phyloP scores from a whole-genome alignment of 2,113 vertebrate species.

The Aphelocoma coerulescens region DNA sequence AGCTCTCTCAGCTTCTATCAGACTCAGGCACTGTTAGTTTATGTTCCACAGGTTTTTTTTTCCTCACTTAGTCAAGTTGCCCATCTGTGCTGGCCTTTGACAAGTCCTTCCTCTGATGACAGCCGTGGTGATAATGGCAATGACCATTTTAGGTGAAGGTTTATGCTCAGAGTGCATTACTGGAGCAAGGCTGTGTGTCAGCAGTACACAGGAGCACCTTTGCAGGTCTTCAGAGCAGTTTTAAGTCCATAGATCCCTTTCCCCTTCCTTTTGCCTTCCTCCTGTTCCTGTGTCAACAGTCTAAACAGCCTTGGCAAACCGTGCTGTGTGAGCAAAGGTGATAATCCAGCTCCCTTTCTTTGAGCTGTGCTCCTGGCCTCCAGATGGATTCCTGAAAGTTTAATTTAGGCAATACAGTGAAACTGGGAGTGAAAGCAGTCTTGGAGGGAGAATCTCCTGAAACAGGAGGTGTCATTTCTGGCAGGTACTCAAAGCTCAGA shows the following conservation, averaged over 20 bases:
- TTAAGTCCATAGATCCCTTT: too few relatives aligned
- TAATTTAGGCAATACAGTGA: not conserved
- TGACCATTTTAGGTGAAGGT: not conserved
- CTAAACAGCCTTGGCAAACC: not conserved
- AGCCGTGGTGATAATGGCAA: not conserved
- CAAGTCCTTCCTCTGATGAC: not conserved
- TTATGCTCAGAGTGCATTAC: not conserved
- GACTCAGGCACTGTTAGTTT: not conserved
- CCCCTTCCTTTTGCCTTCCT: too few relatives aligned
- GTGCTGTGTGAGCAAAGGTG: not conserved
- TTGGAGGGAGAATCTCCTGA: not conserved
- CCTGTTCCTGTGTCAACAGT: not conserved
- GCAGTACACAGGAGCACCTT: not conserved
- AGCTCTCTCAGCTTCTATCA: not conserved
- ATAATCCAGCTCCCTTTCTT: not conserved
- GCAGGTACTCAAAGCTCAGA: not conserved
- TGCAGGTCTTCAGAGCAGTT: not conserved
- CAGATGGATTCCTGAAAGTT: not conserved
- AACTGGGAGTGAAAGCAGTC: not conserved
- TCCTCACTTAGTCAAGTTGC: not conserved
- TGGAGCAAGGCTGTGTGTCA: not conserved
- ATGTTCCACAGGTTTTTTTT: not conserved
- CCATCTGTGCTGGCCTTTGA: not conserved
- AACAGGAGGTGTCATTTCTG: not conserved
- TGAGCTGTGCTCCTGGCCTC: not conserved